Conservation (phyloP, 2,888 invertebrate genomes). For the Dasysyrphus albostriatus region DNA sequence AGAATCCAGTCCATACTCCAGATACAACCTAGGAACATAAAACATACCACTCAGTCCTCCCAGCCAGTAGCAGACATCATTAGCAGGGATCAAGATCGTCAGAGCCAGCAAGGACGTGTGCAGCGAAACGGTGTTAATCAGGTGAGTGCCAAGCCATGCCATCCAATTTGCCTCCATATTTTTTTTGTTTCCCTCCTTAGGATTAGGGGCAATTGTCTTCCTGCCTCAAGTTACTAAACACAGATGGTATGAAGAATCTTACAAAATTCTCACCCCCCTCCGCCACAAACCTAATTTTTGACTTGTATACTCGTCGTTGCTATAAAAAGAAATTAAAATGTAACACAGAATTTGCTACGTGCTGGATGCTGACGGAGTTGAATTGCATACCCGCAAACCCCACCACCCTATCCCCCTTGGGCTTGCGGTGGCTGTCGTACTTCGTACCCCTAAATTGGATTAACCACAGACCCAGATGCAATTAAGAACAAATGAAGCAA, state of each 20-base stretch:
- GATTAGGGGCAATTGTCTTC: conserved; percentile 71
- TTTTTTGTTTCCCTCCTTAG: conserved; percentile 22
- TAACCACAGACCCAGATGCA: conserved; percentile 71
- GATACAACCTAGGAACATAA: conserved; percentile 44
- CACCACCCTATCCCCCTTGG: neutral
- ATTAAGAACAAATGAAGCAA: conserved; percentile 72
- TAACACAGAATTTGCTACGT: conserved; percentile 68
- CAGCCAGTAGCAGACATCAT: conserved; percentile 62
- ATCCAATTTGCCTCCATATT: conserved; percentile 61
- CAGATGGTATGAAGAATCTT: conserved; percentile 34
- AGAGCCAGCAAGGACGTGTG: conserved; percentile 67
- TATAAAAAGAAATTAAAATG: conserved; percentile 73
- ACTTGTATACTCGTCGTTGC: conserved; percentile 44
- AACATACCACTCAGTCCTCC: conserved; percentile 15
- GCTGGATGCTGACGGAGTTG: conserved; percentile 65
- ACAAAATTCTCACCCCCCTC: conserved; percentile 2
- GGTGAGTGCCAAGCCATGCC: conserved; percentile 71
- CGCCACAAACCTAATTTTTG: conserved; percentile 59
- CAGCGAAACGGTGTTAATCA: conserved; percentile 75
- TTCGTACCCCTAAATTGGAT: conserved; percentile 69
- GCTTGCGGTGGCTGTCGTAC: conserved; percentile 34
- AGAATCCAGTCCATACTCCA: conserved; percentile 53
- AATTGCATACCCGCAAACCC: conserved; percentile 29
- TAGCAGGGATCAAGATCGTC: conserved; percentile 75
- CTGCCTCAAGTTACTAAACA: conserved; percentile 35